Evolutionary conservation across 2,888 invertebrate species (phyloP).

Genomic region (Tipula unca): DNA sequence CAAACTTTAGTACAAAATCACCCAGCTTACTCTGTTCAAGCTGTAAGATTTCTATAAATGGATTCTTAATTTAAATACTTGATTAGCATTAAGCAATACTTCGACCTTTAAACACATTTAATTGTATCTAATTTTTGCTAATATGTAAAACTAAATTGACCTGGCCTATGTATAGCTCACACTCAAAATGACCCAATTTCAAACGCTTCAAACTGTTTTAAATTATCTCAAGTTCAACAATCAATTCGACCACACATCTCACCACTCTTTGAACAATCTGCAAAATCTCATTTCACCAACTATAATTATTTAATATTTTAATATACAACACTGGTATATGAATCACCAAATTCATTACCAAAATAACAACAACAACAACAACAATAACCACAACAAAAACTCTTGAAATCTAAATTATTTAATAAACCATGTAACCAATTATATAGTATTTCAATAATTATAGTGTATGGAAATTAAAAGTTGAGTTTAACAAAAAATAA

Average conservation of each 20-base stretch:
- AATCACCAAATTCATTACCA: background rate
- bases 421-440: slow-evolving; percentile 8
- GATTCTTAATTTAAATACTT: no score
- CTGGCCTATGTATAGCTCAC: no score
- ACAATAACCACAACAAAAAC: background rate
- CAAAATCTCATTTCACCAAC: background rate
- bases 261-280: background rate
- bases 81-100: no score
- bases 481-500: background rate
- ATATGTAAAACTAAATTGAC: no score
- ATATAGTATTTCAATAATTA: slow-evolving; percentile 14
- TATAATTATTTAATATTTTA: no score
- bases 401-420: background rate
- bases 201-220: no score
- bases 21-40: no score
- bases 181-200: no score
- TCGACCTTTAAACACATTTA: no score
- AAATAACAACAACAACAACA: background rate
- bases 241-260: background rate
- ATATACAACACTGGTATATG: background rate
- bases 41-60: no score
- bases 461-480: background rate
- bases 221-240: background rate
- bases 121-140: no score
- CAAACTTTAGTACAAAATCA: no score